These are phyloP conservation scores for Drepana falcataria DNA, from an alignment of 2,888 invertebrate species.

Conservation along the genomic window DNA sequence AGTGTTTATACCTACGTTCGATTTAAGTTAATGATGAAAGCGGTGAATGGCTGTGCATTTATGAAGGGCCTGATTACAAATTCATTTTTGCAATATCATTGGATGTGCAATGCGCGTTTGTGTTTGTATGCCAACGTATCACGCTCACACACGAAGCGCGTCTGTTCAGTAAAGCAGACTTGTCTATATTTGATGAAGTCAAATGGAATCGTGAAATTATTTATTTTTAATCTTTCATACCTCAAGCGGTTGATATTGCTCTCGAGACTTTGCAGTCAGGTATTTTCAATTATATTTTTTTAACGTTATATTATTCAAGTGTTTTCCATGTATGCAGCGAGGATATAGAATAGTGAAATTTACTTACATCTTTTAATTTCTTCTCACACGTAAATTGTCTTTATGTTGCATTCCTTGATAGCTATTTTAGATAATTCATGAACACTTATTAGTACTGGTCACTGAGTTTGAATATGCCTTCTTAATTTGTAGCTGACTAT, in stretches of 20 bases:
- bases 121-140: not conserved
- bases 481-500: too few relatives aligned
- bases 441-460: too few relatives aligned
- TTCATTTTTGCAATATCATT: not conserved
- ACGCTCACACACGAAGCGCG: not conserved
- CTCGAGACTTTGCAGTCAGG: not conserved
- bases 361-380: too few relatives aligned
- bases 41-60: not conserved
- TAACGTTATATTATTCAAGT: too few relatives aligned
- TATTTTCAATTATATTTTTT: not conserved
- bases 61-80: not conserved
- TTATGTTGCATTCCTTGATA: too few relatives aligned
- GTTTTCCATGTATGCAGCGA: too few relatives aligned
- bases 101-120: not conserved
- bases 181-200: not conserved
- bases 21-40: not conserved
- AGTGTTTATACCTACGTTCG: too few relatives aligned
- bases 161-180: not conserved
- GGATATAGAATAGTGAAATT: too few relatives aligned
- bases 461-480: too few relatives aligned
- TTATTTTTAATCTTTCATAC: not conserved
- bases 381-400: too few relatives aligned
- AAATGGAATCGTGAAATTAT: not conserved
- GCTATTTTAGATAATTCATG: too few relatives aligned
- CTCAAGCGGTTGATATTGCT: not conserved